phyloP scores from a whole-genome alignment of 2,797 vertebrate genomes.

The Peromyscus melanophrys region DNA sequence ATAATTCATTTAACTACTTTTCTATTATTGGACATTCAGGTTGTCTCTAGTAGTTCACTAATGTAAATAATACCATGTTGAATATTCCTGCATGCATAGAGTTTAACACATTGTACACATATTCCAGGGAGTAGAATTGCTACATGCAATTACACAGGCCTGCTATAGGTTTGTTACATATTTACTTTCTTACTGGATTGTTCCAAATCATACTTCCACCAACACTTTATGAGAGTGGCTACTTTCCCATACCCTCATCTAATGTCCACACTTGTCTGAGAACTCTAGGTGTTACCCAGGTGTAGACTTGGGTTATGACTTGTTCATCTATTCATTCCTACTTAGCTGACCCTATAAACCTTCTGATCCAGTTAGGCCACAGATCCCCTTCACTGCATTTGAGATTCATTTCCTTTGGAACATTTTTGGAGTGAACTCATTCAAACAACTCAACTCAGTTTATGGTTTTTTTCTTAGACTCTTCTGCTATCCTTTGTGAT shows the following conservation, averaged over 20 bases:
- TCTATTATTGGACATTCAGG: background rate
- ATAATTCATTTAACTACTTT: background rate
- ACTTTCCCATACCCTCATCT: background rate
- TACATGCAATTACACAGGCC: background rate
- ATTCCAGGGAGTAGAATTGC: background rate
- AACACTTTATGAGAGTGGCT: background rate
- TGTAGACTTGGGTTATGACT: background rate
- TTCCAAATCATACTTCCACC: background rate
- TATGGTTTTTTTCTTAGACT: slow-evolving; percentile 18
- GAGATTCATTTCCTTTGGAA: background rate
- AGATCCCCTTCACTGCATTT: background rate
- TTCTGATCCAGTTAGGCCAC: background rate
- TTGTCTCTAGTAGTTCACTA: background rate
- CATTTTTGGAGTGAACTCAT: background rate
- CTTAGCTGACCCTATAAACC: background rate
- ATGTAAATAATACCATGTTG: background rate
- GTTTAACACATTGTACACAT: background rate
- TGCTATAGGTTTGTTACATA: background rate
- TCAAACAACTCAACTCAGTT: background rate
- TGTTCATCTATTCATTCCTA: background rate
- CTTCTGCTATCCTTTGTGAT: background rate
- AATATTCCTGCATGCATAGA: background rate
- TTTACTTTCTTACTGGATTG: background rate
- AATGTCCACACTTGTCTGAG: background rate
- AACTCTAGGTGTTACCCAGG: background rate